Percentiles rank a stretch among this genome's conserved stretches.
phyloP scores from a whole-genome alignment of 2,888 invertebrate genomes.

The Druceiella hillmani region DNA sequence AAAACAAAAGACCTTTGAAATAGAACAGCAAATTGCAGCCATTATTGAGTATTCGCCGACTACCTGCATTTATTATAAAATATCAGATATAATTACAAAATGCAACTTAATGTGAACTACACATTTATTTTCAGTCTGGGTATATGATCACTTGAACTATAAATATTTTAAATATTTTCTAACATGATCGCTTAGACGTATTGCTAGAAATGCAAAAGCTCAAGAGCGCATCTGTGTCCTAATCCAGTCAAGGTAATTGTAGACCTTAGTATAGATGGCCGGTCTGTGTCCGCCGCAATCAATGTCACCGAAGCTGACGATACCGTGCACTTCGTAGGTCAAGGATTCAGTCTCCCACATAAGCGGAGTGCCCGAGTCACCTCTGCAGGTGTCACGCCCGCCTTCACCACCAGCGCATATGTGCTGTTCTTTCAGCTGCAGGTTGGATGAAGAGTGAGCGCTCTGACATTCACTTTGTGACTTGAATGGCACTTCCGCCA shows the following conservation, averaged over 20 bases:
- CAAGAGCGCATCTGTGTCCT: slow-evolving; percentile 26
- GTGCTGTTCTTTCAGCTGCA: slow-evolving; percentile 5
- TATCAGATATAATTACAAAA: too few relatives aligned
- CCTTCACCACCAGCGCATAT: slow-evolving; percentile 49
- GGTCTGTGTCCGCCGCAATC: slow-evolving; percentile 37
- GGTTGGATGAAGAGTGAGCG: slow-evolving; percentile 8
- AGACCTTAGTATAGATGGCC: slow-evolving; percentile 42
- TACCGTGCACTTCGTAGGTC: slow-evolving; percentile 31
- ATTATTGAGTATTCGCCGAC: too few relatives aligned
- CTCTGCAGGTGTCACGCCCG: slow-evolving; percentile 49
- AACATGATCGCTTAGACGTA: too few relatives aligned
- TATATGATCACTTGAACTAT: too few relatives aligned
- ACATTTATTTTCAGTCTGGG: too few relatives aligned
- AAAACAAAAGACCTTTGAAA: too few relatives aligned
- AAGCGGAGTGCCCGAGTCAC: slow-evolving; percentile 57
- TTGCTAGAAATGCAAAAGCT: too few relatives aligned
- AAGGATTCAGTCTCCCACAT: slow-evolving; percentile 31
- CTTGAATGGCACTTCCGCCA: background rate
- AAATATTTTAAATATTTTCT: too few relatives aligned
- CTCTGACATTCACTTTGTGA: background rate
- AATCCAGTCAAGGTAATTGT: slow-evolving; percentile 42
- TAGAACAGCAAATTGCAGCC: too few relatives aligned
- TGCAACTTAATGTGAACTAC: too few relatives aligned
- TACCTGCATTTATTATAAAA: too few relatives aligned
- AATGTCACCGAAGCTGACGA: slow-evolving; percentile 42